Base-by-base conservation (phyloP, 2,113 vertebrate species). In the Danio rerio region DNA sequence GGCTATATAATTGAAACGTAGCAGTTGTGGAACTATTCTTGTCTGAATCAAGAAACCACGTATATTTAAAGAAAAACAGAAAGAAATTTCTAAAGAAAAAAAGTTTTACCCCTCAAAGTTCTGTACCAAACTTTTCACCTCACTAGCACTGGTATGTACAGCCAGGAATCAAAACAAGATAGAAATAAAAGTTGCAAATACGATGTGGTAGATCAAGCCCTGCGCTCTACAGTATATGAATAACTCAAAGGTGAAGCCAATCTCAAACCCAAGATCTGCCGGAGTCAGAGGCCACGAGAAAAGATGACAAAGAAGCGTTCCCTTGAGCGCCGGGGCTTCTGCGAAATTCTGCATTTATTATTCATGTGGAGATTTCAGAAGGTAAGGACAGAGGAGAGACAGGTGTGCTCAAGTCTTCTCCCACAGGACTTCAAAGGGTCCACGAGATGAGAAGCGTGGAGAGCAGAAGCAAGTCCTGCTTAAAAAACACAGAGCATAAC, bases 141-240 rank as follows among this genome's bases (percentile, higher is more conserved):
- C 31, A 31, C 31, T 2, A 31, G 31, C 31, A 31, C 31, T 31
- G 31, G 3, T 1, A 31, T 31, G 31, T 31, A 31, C 18, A 0
- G 59, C 56, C 87, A 42, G 43, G 80, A 61, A 9, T 5, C 7
- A 15, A 88, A 89, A 91, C 2, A 52, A 52, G 11, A 52, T 5
- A 52, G 49, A 92, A 88, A 91, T 92, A 92, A 86, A 78, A 85
- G 90, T 90, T 91, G 88, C 81, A 91, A 92, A 93, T 90, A 76
- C 18, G 72, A 58, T 70, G 63, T 84, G 88, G 85, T 31, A 31
- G 31, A 89, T 90, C 84, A 86, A 88, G 88, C 81, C 80, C 77
- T 61, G 86, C 81, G 76, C 79, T 83, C 74, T 86, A 80, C 80
- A 80, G 83, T 85, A 85, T 86, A 91, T 90, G 91, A 92, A 92